Evolutionary conservation across 1,140 invertebrate species (phyloP).

Genomic region (Aricia agestis): DNA sequence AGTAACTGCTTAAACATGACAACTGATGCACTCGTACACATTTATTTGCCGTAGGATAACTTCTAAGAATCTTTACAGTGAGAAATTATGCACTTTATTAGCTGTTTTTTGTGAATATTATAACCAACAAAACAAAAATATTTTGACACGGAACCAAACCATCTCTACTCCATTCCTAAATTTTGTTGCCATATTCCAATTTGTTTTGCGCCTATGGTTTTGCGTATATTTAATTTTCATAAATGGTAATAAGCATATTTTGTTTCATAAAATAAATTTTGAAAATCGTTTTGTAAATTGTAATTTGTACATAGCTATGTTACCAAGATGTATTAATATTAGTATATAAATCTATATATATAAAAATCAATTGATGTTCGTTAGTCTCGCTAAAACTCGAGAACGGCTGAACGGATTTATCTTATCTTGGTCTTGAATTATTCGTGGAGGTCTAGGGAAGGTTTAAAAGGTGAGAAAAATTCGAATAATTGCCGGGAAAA

Average conservation of each 20-base stretch:
- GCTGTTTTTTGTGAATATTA: slow-evolving; percentile 31
- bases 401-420: too few species aligned
- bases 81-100: slow-evolving; percentile 11
- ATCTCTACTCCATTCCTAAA: slow-evolving; percentile 24
- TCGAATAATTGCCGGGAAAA: too few species aligned
- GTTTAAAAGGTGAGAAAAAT: too few species aligned
- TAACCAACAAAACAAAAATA: slow-evolving; percentile 69
- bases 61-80: not conserved
- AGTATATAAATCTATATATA: too few species aligned
- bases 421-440: too few species aligned
- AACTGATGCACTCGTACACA: slow-evolving; percentile 34
- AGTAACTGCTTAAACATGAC: slow-evolving; percentile 54
- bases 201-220: slow-evolving; percentile 6
- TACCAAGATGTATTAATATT: too few species aligned
- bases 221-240: not conserved
- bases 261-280: not conserved
- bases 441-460: too few species aligned
- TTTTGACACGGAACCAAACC: slow-evolving; percentile 62
- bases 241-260: not conserved
- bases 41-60: slow-evolving; percentile 25
- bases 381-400: too few species aligned
- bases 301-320: too few species aligned
- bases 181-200: slow-evolving; percentile 19
- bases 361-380: too few species aligned
- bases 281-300: too few species aligned